Evolutionary conservation across 1,140 invertebrate species (phyloP).

Genomic region (Heliconius nattereri): DNA sequence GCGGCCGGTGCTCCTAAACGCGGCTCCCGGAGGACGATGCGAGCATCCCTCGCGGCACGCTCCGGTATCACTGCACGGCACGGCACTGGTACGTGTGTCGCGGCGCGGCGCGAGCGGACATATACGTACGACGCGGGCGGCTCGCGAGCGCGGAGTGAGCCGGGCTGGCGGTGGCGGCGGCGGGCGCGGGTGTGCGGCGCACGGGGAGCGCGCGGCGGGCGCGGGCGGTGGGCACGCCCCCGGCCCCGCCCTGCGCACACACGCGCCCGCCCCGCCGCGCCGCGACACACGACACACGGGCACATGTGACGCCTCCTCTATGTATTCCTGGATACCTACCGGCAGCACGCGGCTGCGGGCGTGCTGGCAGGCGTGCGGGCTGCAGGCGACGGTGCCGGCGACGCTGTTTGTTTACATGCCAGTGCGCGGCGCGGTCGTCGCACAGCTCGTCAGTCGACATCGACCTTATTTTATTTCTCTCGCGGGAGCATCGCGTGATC

Average conservation of each 20-base stretch:
- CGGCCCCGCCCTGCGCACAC: conserved; percentile 61
- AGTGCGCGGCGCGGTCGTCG: not conserved
- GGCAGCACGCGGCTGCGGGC: not conserved
- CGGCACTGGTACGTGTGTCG: conserved; percentile 24
- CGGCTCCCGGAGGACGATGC: conserved; percentile 59
- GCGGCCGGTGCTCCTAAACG: conserved; percentile 63
- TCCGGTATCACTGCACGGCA: conserved; percentile 62
- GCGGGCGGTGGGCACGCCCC: conserved; percentile 56
- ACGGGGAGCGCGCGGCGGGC: conserved; percentile 51
- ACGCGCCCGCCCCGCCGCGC: conserved; percentile 55
- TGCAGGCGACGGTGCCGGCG: not conserved
- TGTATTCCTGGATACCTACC: conserved; percentile 69
- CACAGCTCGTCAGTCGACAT: conserved; percentile 11
- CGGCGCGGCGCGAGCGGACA: conserved; percentile 42
- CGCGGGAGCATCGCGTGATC: conserved; percentile 31
- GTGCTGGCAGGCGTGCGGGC: not conserved
- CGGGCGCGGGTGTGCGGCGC: conserved; percentile 53
- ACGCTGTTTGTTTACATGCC: not conserved
- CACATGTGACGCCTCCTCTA: conserved; percentile 69
- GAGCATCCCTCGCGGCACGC: conserved; percentile 61
- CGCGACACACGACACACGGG: conserved; percentile 59
- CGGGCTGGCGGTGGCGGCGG: conserved; percentile 53
- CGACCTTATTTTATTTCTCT: conserved; percentile 33
- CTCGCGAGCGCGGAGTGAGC: conserved; percentile 59
- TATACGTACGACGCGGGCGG: conserved; percentile 45